phyloP scores from a whole-genome alignment of 2,113 vertebrate species.

The Macquaria ambigua region DNA sequence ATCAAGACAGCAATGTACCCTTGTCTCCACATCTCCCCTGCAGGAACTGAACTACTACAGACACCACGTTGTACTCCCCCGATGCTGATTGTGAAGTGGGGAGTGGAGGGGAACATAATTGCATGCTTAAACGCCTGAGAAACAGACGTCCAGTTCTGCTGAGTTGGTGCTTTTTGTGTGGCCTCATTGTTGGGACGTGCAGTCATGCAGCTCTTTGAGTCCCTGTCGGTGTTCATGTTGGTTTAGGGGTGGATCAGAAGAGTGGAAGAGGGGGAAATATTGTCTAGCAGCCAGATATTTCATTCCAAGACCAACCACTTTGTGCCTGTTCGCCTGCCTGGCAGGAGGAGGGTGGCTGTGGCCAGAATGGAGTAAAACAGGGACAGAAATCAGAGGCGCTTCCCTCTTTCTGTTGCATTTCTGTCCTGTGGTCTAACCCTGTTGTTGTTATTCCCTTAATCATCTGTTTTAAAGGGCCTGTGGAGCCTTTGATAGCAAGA shows the following conservation, averaged over 20 bases:
- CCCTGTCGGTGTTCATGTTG: conserved; percentile 71
- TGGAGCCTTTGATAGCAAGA: conserved; percentile 73
- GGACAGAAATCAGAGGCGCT: conserved; percentile 43
- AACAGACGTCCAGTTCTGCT: conserved; percentile 82
- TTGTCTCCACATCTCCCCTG: conserved; percentile 49
- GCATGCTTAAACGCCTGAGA: conserved; percentile 83
- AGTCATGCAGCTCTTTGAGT: conserved; percentile 83
- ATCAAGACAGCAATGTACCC: conserved; percentile 34
- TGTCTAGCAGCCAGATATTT: conserved; percentile 72
- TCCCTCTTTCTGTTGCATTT: conserved; percentile 47
- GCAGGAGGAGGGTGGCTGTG: conserved; percentile 42
- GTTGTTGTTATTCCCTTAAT: conserved; percentile 67
- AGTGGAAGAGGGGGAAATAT: conserved; percentile 61
- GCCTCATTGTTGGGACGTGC: conserved; percentile 82
- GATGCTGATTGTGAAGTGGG: conserved; percentile 65
- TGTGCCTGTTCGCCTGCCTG: conserved; percentile 62
- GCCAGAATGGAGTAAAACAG: conserved; percentile 44
- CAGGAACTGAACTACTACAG: conserved; percentile 57
- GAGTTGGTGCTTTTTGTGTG: conserved; percentile 81
- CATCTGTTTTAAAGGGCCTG: conserved; percentile 70
- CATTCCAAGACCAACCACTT: conserved; percentile 70
- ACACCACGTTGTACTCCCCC: conserved; percentile 71
- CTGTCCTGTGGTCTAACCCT: conserved; percentile 18
- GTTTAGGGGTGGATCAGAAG: conserved; percentile 67
- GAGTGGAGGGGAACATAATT: conserved; percentile 77